Conservation (phyloP, 2,113 vertebrate genomes). For the Platanista minor region DNA sequence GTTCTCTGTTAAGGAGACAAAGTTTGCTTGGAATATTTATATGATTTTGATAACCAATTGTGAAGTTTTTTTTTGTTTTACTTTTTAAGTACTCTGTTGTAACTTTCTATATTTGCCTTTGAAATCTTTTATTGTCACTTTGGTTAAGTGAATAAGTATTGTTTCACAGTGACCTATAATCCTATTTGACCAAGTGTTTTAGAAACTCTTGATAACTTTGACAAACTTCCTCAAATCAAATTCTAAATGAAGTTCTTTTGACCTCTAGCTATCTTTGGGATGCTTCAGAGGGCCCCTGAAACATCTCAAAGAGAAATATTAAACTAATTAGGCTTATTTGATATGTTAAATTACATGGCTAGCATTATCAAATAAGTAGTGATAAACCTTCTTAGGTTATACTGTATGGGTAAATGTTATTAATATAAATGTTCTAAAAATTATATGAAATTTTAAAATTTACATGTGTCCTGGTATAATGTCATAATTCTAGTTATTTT, state of each 20-base stretch:
- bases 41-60: background rate
- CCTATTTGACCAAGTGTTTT: background rate
- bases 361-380: background rate
- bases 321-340: background rate
- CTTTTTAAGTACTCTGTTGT: background rate
- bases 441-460: too few species aligned
- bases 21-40: background rate
- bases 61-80: background rate
- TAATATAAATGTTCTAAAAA: too few species aligned
- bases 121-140: background rate
- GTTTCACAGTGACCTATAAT: background rate
- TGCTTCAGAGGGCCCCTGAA: background rate
- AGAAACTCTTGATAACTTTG: background rate
- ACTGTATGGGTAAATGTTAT: too few species aligned
- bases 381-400: too few species aligned
- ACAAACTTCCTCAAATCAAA: background rate
- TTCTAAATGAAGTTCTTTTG: background rate
- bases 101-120: background rate
- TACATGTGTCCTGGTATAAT: too few species aligned
- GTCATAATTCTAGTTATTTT: too few species aligned
- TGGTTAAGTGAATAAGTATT: background rate
- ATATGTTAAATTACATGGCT: background rate
- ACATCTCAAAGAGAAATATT: background rate
- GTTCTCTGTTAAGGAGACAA: background rate
- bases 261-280: background rate